These are phyloP conservation scores for Dipodomys stephensi DNA, from an alignment of 2,113 vertebrate genomes.

Conservation along the genomic window DNA sequence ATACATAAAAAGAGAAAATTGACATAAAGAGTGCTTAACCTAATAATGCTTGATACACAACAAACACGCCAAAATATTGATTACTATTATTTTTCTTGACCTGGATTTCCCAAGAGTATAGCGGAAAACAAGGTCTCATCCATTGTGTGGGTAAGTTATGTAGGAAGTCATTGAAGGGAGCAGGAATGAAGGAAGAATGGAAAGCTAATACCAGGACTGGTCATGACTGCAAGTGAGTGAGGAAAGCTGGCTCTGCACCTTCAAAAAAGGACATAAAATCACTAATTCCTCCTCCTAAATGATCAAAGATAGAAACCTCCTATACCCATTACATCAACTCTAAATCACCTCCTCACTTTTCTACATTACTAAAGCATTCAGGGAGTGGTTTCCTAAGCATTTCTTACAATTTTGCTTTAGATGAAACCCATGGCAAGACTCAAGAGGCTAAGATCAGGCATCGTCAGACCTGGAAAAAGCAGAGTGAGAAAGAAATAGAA, in stretches of 20 bases:
- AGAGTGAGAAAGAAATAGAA: not conserved
- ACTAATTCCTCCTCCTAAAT: not conserved
- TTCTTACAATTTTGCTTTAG: not conserved
- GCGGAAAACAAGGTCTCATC: not conserved
- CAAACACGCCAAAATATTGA: conserved; percentile 12
- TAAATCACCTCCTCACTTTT: not conserved
- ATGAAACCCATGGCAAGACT: not conserved
- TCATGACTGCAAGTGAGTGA: not conserved
- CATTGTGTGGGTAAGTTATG: not conserved
- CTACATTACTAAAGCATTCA: not conserved
- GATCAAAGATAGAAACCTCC: not conserved
- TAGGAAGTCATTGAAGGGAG: not conserved
- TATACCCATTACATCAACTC: not conserved
- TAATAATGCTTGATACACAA: not conserved
- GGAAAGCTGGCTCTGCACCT: not conserved
- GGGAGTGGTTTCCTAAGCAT: not conserved
- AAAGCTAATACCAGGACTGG: not conserved
- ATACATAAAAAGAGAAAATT: not conserved
- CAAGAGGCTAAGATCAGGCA: not conserved
- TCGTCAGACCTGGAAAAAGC: not conserved
- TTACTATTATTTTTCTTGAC: not conserved
- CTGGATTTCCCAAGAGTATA: not conserved
- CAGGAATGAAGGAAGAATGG: not conserved
- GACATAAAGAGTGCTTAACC: not conserved
- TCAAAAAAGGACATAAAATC: too few species aligned